Conservation (phyloP, 2,888 invertebrate species). For the Zelleria hepariella region DNA sequence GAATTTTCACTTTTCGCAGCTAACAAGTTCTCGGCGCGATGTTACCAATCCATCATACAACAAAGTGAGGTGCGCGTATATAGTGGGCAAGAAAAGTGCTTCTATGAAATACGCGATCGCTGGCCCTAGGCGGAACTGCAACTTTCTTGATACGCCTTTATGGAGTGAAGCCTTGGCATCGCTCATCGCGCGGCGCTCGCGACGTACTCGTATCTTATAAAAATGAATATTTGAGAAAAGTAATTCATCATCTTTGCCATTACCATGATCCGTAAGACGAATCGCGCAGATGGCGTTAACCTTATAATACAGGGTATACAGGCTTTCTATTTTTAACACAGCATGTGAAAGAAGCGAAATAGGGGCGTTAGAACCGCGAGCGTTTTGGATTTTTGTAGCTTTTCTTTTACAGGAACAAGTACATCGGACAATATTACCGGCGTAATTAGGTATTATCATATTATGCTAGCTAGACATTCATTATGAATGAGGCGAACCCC, state of each 20-base stretch:
- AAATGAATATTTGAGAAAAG: not conserved
- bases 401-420: too few relatives aligned
- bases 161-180: not conserved
- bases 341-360: too few relatives aligned
- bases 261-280: not conserved
- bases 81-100: conserved; percentile 33
- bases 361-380: too few relatives aligned
- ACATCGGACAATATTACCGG: too few relatives aligned
- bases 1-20: conserved; percentile 16
- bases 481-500: too few relatives aligned
- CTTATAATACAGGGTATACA: too few relatives aligned
- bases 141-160: conserved; percentile 36
- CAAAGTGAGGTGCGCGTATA: conserved; percentile 17
- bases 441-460: too few relatives aligned
- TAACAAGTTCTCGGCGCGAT: conserved; percentile 12
- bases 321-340: too few relatives aligned
- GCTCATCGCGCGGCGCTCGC: not conserved
- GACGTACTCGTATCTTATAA: not conserved
- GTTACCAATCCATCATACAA: conserved; percentile 30
- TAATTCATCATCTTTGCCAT: not conserved
- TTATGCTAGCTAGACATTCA: too few relatives aligned
- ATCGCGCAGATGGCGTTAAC: not conserved
- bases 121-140: conserved; percentile 26
- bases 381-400: too few relatives aligned
- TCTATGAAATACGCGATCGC: conserved; percentile 31